Conservation (phyloP, 2,888 invertebrate genomes). For the Nebria brevicollis region DNA sequence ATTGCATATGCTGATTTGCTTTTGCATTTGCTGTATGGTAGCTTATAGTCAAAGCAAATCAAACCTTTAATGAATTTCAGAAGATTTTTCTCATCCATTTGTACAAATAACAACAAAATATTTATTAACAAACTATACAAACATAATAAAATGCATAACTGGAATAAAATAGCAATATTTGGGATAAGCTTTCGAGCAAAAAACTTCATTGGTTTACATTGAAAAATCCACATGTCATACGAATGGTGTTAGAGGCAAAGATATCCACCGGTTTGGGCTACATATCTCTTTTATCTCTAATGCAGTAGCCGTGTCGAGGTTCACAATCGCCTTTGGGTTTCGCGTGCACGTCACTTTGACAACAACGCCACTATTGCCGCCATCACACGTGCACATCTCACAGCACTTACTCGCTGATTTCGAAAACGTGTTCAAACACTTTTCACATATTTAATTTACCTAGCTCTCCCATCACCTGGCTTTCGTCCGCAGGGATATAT, state of each 20-base stretch:
- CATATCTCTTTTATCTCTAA: constrained; percentile 56
- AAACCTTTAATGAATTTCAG: too few species aligned
- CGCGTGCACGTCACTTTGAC: constrained; percentile 33
- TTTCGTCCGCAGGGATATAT: background rate
- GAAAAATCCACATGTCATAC: constrained; percentile 9
- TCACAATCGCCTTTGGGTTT: constrained; percentile 62
- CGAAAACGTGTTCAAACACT: constrained; percentile 33
- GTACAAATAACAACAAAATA: too few species aligned
- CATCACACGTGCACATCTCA: background rate
- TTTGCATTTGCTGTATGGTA: background rate
- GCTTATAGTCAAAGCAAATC: background rate
- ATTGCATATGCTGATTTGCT: background rate
- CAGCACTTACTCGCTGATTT: constrained; percentile 28
- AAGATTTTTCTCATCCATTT: too few species aligned
- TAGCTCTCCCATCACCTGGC: background rate
- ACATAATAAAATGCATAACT: too few species aligned
- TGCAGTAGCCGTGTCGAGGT: constrained; percentile 63
- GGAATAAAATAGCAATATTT: too few species aligned
- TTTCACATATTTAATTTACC: constrained; percentile 38
- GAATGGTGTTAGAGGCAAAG: background rate
- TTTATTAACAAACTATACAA: too few species aligned
- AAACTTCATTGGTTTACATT: constrained; percentile 6
- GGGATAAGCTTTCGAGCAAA: too few species aligned
- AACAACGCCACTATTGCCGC: background rate
- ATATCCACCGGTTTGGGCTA: background rate